A percentile compares a stretch with the other conserved stretches of the same genome.
Evolutionary conservation across 2,113 vertebrate genomes (phyloP).

Genomic region (Terrapene triunguis): DNA sequence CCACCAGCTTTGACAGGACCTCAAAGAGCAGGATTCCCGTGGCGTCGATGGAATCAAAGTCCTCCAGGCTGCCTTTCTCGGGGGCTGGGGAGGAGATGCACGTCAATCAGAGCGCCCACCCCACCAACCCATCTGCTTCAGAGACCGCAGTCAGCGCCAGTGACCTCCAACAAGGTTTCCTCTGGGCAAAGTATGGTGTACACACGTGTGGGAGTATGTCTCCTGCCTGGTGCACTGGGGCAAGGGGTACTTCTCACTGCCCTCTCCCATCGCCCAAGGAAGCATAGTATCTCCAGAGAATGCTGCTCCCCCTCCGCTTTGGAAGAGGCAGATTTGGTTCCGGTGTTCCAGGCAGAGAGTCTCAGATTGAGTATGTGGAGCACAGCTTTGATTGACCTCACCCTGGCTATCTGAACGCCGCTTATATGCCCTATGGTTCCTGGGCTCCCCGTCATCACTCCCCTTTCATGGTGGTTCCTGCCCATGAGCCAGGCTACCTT

Average conservation of each 20-base stretch:
- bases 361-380: neutral
- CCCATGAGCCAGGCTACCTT: neutral
- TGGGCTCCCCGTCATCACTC: neutral
- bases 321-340: neutral
- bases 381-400: neutral
- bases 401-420: neutral
- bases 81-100: conserved; percentile 24
- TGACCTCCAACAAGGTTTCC: neutral
- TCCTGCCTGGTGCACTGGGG: neutral
- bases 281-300: neutral
- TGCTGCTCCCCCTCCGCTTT: neutral
- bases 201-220: neutral
- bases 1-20: conserved; percentile 69
- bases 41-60: neutral
- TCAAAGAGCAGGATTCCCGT: conserved; percentile 67
- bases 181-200: neutral
- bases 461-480: neutral
- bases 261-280: neutral
- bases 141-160: neutral
- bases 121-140: neutral
- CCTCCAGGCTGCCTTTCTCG: conserved; percentile 30
- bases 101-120: neutral
- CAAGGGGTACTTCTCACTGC: neutral
- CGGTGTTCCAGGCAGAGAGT: neutral
- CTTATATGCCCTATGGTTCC: neutral